These are phyloP conservation scores for Gerosis bhagava DNA, from an alignment of 2,888 invertebrate genomes.

Conservation along the genomic window DNA sequence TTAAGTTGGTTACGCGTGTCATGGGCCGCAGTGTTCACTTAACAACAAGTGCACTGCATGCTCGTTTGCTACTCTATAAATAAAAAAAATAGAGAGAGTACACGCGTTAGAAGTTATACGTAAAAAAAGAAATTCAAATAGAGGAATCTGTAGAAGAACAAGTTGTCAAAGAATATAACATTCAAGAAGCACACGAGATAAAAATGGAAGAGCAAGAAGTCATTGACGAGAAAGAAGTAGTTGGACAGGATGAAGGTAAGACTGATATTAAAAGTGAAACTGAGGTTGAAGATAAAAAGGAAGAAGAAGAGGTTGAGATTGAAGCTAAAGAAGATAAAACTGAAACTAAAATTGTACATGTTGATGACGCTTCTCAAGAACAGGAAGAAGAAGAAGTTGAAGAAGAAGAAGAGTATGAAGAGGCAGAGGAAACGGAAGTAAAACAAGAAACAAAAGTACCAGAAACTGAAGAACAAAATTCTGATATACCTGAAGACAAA, in stretches of 20 bases:
- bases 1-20: too few relatives aligned
- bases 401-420: constrained; percentile 36
- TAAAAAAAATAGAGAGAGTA: too few relatives aligned
- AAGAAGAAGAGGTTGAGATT: constrained; percentile 32
- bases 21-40: too few relatives aligned
- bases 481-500: constrained; percentile 37
- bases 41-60: too few relatives aligned
- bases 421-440: constrained; percentile 41
- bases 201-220: constrained; percentile 38
- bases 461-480: constrained; percentile 31
- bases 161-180: constrained; percentile 35
- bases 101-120: too few relatives aligned
- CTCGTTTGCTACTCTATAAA: too few relatives aligned
- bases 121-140: constrained; percentile 28
- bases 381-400: constrained; percentile 35
- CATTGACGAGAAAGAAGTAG: constrained; percentile 34
- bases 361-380: constrained; percentile 28
- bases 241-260: constrained; percentile 18
- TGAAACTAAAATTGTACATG: constrained; percentile 28
- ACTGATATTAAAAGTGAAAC: constrained; percentile 18
- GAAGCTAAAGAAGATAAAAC: constrained; percentile 27
- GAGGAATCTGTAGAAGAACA: constrained; percentile 25
- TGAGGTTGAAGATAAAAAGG: constrained; percentile 29
- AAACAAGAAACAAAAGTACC: constrained; percentile 34
- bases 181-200: constrained; percentile 35